These are phyloP conservation scores for Drosophila murphyi DNA, from an alignment of 1,140 invertebrate species.

Conservation along the genomic window DNA sequence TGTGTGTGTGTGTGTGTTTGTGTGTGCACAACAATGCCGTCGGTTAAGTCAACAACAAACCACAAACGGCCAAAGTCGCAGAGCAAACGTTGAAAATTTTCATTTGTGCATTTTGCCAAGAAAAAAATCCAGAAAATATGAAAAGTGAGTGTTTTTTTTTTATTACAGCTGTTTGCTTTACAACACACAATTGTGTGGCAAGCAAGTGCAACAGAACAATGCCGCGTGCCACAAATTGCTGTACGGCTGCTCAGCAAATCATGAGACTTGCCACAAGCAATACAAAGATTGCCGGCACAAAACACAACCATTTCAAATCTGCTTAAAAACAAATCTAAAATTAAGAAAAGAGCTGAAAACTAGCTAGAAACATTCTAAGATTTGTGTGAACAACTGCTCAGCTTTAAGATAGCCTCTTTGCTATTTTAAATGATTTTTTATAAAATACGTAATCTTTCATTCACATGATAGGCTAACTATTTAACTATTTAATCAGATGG, in stretches of 20 bases:
- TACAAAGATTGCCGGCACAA: background rate
- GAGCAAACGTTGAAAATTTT: conserved; percentile 51
- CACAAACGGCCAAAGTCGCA: conserved; percentile 37
- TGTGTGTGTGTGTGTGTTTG: conserved; percentile 7
- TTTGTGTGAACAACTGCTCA: no score
- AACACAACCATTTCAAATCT: background rate
- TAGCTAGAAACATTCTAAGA: no score
- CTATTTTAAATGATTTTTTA: no score
- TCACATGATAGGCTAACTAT: no score
- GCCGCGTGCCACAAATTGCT: conserved; percentile 19
- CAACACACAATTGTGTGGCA: conserved; percentile 20
- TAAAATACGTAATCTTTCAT: no score
- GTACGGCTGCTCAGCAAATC: background rate
- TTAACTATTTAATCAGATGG: no score
- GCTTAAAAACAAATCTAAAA: no score
- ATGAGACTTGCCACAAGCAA: conserved; percentile 4
- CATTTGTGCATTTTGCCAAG: conserved; percentile 27
- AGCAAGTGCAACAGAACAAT: conserved; percentile 20
- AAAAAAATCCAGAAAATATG: conserved; percentile 15
- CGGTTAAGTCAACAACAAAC: conserved; percentile 46
- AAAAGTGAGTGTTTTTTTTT: conserved; percentile 20
- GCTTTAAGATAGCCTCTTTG: no score
- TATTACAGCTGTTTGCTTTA: conserved; percentile 8
- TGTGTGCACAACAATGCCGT: conserved; percentile 35
- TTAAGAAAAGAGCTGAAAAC: no score